Evolutionary conservation across 2,888 invertebrate genomes (phyloP).

Genomic region (Gari tellinella): DNA sequence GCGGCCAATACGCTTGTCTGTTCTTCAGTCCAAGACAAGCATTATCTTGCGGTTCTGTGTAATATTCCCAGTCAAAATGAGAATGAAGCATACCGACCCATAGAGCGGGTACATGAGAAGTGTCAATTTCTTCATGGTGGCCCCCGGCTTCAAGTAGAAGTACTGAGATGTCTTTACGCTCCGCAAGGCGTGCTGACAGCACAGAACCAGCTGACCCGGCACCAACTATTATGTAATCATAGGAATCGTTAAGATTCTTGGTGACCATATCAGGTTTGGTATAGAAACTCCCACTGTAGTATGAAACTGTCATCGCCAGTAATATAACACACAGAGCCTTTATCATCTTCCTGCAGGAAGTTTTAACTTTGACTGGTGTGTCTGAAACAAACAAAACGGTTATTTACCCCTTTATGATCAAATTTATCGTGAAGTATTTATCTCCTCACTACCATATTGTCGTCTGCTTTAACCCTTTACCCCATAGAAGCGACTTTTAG

Average conservation of each 20-base stretch:
- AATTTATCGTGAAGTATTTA: too few relatives aligned
- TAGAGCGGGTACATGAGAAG: slow-evolving; percentile 83
- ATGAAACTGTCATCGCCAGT: slow-evolving; percentile 2
- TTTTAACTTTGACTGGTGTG: too few relatives aligned
- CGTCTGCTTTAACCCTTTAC: too few relatives aligned
- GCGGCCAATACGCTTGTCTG: not conserved
- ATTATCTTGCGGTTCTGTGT: slow-evolving; percentile 8
- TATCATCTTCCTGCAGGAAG: too few relatives aligned
- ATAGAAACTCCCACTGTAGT: too few relatives aligned
- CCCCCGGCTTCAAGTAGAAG: slow-evolving; percentile 85
- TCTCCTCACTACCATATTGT: too few relatives aligned
- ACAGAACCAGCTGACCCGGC: slow-evolving; percentile 85
- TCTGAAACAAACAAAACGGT: too few relatives aligned
- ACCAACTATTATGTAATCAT: slow-evolving; percentile 77
- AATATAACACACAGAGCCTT: not conserved
- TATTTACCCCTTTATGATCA: too few relatives aligned
- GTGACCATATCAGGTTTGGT: slow-evolving; percentile 1
- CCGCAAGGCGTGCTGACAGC: slow-evolving; percentile 84
- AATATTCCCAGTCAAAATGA: slow-evolving; percentile 11
- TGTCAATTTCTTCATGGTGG: slow-evolving; percentile 82
- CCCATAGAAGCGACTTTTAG: too few relatives aligned
- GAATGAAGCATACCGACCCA: not conserved
- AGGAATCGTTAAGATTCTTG: not conserved
- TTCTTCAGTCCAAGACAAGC: not conserved
- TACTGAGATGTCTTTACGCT: slow-evolving; percentile 75